Base-by-base conservation (phyloP, 1,140 invertebrate genomes). In the Paracyclopina nana region DNA sequence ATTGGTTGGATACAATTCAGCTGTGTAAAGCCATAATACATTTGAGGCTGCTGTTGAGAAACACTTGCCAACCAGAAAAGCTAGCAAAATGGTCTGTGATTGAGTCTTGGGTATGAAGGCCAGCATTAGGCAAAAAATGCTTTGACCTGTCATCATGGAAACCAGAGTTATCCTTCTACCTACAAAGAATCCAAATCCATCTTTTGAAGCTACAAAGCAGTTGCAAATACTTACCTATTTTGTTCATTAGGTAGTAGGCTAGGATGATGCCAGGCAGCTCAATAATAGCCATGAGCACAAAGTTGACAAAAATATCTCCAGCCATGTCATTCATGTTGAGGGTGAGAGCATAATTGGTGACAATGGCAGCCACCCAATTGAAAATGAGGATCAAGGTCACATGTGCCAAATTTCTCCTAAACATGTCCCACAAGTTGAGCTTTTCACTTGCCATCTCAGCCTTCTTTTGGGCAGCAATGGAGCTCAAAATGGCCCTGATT, bases 1-100 rank as follows among this genome's bases (percentile, higher is more conserved):
- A 14, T 60, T 58, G 1, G 68, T 70, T 9, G 67, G 67, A 54
- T 66, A 68, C 8, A 70, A 49, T 54, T 68, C 68, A 6, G 63
- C 61, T 31, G 66, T 64, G 53, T 64, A 66, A 26, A 61, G 53
- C 42, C 60, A 61, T 6, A 62, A 53, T 29, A 58, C 56, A 22
- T 49, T 54, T 52, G 58, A 61, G n/a, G 56, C 54, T 1, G 59
- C 57, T 1, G 61, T 43, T 4, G 56, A 54, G 20, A 58, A 59
- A 55, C 59, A 57, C 53, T 62, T 62, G 0, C 61, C 61, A 27
- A 60, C 14, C 16, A 45, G 14, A 31, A n/a, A 31, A n/a, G n/a
- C n/a, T n/a, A n/a, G n/a, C n/a, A n/a, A n/a, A n/a, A n/a, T n/a
- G n/a, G n/a, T n/a, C n/a, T n/a, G n/a, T n/a, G n/a, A n/a, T n/a